Conservation (phyloP, 2,797 vertebrate genomes). For the Crypturellus tataupa region DNA sequence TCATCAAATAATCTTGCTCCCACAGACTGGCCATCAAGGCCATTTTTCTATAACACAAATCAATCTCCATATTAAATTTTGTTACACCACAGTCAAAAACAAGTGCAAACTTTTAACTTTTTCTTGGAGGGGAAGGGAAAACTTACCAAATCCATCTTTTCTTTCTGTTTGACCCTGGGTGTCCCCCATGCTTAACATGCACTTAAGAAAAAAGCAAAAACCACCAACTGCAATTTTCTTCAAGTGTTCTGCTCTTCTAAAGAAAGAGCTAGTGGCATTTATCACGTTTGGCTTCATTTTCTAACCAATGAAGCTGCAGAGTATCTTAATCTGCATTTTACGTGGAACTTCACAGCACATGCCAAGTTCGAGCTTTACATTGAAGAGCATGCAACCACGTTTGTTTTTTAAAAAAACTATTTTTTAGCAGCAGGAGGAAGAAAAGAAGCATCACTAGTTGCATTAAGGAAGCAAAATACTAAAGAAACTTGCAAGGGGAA, state of each 20-base stretch:
- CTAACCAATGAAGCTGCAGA: constrained; percentile 1
- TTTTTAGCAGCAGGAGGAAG: not conserved
- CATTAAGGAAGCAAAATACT: constrained; percentile 6
- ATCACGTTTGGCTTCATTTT: constrained; percentile 4
- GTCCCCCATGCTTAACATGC: not conserved
- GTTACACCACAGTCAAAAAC: not conserved
- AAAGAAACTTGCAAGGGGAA: not conserved
- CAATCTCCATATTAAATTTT: not conserved
- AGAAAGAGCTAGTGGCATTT: not conserved
- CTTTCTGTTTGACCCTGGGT: not conserved
- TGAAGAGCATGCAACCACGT: not conserved
- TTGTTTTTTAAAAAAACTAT: not conserved
- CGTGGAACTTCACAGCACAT: not conserved
- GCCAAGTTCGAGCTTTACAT: not conserved
- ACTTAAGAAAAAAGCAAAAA: not conserved
- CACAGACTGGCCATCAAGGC: fast-evolving
- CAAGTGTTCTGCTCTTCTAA: not conserved
- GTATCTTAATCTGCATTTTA: not conserved
- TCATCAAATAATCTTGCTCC: not conserved
- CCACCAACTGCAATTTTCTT: not conserved
- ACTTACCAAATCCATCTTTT: constrained; percentile 26
- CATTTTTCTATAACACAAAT: not conserved
- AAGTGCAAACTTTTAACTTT: not conserved
- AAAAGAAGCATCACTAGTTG: not conserved
- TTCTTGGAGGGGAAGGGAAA: not conserved